Conservation (phyloP, 2,888 invertebrate species). For the Plebejus anna region DNA sequence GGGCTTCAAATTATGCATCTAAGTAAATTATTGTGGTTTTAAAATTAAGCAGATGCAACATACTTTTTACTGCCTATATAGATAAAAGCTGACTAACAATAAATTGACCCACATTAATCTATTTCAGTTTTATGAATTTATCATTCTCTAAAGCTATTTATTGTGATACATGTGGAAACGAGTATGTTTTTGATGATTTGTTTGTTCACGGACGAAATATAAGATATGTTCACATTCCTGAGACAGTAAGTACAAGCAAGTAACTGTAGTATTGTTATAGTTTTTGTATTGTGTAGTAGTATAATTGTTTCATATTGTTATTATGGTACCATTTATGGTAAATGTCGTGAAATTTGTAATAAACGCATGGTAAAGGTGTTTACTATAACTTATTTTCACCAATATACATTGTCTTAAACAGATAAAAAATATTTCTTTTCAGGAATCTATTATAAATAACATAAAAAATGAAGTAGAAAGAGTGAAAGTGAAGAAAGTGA, state of each 20-base stretch:
- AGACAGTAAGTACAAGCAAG: conserved; percentile 57
- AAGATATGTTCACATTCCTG: conserved; percentile 84
- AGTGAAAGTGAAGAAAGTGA: conserved; percentile 42
- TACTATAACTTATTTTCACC: too few species aligned
- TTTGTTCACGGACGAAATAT: conserved; percentile 83
- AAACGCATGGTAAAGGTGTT: too few species aligned
- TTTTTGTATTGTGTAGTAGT: background rate
- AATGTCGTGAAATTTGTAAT: too few species aligned
- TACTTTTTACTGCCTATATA: background rate
- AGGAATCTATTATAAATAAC: conserved; percentile 73
- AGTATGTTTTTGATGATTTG: conserved; percentile 80
- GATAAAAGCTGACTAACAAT: background rate
- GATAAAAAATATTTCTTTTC: conserved; percentile 42
- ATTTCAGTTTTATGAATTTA: conserved; percentile 83
- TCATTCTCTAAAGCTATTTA: conserved; percentile 82
- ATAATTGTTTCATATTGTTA: background rate
- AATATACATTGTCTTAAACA: too few species aligned
- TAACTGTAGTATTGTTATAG: conserved; percentile 15
- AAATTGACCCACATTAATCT: conserved; percentile 29
- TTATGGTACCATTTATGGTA: too few species aligned
- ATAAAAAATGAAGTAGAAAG: conserved; percentile 67
- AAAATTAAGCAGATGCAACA: too few species aligned
- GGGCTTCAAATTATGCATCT: too few species aligned
- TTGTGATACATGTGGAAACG: conserved; percentile 81
- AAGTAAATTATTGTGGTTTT: too few species aligned